Evolutionary conservation across 2,113 vertebrate species (phyloP).

Genomic region (Oreochromis aureus): DNA sequence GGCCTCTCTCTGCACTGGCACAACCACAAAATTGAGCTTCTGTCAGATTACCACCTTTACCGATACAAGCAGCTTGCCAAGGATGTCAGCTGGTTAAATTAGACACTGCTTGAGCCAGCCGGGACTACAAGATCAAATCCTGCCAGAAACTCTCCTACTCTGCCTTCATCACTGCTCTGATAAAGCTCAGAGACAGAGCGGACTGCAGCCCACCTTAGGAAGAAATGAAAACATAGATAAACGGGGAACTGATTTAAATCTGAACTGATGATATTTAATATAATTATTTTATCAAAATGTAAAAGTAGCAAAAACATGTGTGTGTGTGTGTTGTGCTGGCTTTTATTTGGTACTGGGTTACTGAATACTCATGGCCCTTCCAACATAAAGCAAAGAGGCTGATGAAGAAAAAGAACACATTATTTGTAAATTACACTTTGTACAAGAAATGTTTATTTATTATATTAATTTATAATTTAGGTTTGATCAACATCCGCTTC

Average conservation of each 20-base stretch:
- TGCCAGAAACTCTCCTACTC: not conserved
- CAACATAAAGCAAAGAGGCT: not conserved
- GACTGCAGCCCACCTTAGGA: not conserved
- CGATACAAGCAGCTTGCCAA: not conserved
- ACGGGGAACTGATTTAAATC: not conserved
- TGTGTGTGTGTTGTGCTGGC: not conserved
- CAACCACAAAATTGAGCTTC: not conserved
- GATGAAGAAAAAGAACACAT: not conserved
- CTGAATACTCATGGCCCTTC: not conserved
- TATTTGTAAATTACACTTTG: not conserved
- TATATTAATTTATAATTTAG: not conserved
- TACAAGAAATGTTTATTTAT: not conserved
- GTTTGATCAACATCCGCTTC: not conserved
- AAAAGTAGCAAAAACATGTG: not conserved
- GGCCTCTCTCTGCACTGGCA: not conserved
- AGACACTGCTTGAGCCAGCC: not conserved
- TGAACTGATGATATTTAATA: not conserved
- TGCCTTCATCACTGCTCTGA: not conserved
- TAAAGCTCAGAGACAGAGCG: not conserved
- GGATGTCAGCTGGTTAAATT: not conserved
- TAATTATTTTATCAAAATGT: not conserved
- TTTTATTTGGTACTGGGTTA: not conserved
- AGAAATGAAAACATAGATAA: not conserved
- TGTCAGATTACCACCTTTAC: constrained; percentile 11
- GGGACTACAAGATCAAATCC: not conserved